Conservation (phyloP, 2,113 vertebrate species). For the Sinocyclocheilus maitianheensis region DNA sequence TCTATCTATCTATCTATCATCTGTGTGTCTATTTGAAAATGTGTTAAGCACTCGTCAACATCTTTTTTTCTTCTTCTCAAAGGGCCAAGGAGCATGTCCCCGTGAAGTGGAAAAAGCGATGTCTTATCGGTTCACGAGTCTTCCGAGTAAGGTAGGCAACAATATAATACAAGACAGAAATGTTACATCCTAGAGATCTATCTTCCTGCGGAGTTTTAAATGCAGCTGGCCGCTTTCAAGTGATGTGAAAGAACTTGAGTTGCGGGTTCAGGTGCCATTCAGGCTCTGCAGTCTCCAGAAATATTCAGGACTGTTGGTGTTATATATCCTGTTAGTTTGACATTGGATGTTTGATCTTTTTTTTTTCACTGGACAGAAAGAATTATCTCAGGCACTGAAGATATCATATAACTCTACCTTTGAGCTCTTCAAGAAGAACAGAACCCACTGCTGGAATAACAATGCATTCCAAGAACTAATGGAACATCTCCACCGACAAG, state of each 20-base stretch:
- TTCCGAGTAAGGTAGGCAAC: not conserved
- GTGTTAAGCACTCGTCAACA: too few species aligned
- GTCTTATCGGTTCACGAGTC: not conserved
- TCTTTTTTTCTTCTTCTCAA: too few species aligned
- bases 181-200: not conserved
- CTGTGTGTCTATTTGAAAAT: too few species aligned
- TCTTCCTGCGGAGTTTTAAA: not conserved
- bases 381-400: not conserved
- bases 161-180: not conserved
- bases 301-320: not conserved
- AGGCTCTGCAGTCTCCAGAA: not conserved
- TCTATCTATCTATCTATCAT: not conserved
- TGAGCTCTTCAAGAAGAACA: constrained; percentile 45
- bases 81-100: not conserved
- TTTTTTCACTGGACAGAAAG: not conserved
- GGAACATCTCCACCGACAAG: constrained; percentile 16
- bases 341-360: not conserved
- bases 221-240: not conserved
- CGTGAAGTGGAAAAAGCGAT: not conserved
- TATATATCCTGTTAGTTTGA: not conserved
- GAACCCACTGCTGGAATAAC: not conserved
- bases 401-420: constrained; percentile 2
- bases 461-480: not conserved
- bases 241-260: not conserved
- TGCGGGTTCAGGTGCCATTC: not conserved